Conservation (phyloP, 2,113 vertebrate species). For the Balaeniceps rex region DNA sequence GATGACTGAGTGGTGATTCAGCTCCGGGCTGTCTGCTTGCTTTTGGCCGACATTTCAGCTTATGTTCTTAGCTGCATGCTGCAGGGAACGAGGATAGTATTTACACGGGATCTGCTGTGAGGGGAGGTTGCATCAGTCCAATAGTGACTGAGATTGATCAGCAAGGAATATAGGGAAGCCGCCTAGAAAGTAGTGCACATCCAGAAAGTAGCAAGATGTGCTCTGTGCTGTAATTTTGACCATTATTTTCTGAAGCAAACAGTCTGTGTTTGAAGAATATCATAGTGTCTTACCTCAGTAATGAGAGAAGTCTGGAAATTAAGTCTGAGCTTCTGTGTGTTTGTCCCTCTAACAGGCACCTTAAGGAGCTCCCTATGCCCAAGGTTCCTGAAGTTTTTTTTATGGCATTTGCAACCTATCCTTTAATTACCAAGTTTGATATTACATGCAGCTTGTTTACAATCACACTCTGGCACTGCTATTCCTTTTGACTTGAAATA, state of each 20-base stretch:
- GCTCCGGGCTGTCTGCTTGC: background rate
- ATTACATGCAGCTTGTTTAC: background rate
- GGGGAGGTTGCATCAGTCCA: background rate
- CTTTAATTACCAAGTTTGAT: background rate
- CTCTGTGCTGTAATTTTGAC: background rate
- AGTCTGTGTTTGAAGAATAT: background rate
- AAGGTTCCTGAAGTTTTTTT: background rate
- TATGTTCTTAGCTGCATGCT: background rate
- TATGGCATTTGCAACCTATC: background rate
- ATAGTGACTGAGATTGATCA: background rate
- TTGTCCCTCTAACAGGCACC: background rate
- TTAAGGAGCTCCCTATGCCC: background rate
- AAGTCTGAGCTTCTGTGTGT: background rate
- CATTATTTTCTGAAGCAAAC: background rate
- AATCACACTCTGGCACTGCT: background rate
- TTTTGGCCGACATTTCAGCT: background rate
- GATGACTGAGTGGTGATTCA: background rate
- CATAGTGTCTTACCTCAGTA: background rate
- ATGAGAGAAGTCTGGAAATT: background rate
- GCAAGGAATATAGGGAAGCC: background rate
- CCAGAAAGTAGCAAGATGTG: background rate
- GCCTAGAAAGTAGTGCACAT: background rate
- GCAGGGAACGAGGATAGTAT: background rate
- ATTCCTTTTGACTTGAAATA: background rate
- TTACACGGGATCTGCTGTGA: background rate